Base-by-base conservation (phyloP, 1,140 invertebrate genomes). In the Tribolium madens region DNA sequence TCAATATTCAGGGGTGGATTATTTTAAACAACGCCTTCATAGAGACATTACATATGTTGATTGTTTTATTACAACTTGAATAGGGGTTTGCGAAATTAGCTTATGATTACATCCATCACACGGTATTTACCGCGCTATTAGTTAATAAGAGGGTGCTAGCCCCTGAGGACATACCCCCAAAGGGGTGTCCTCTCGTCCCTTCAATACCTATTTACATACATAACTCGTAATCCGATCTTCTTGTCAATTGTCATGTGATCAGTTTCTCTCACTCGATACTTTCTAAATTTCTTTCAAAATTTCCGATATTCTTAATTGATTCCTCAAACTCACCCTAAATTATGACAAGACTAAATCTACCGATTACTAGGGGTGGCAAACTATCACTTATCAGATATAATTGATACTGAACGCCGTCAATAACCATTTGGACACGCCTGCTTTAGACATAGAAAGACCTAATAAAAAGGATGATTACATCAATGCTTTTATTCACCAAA, bases 61-160 rank as follows among this genome's bases (percentile, higher is more conserved):
- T 84, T 84, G 83, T 84, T 84, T 84, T 84, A 84, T 84, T 83
- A 84, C 77, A 79, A 81, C 72, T 80, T 72, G 78, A 77, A 77
- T 76, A 50, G 77, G 82, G 83, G 82, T 70, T 78, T 78, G 71
- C 70, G 33, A 78, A 84, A 84, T 84, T 84, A 84, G 84, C 82
- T 84, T 84, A 84, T 83, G 83, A 84, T 84, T 84, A 84, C 80
- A 83, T 84, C 81, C 79, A 84, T 84, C 84, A 84, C 81, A 83
- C 83, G 81, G 84, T 84, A 84, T 84, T 84, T 84, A 84, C 84
- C 84, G 80, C 83, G 79, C 84, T 84, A 84, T 84, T 84, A 84
- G 81, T 81, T 83, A 83, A 83, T 82, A 84, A 83, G 79, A 81
- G 83, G 84, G 80, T 81, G 76, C 70, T 48, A 64, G 53, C 76